Percentiles rank a stretch among this genome's conserved stretches.
Evolutionary conservation across 2,888 invertebrate genomes (phyloP).

Genomic region (Perithous albicinctus): DNA sequence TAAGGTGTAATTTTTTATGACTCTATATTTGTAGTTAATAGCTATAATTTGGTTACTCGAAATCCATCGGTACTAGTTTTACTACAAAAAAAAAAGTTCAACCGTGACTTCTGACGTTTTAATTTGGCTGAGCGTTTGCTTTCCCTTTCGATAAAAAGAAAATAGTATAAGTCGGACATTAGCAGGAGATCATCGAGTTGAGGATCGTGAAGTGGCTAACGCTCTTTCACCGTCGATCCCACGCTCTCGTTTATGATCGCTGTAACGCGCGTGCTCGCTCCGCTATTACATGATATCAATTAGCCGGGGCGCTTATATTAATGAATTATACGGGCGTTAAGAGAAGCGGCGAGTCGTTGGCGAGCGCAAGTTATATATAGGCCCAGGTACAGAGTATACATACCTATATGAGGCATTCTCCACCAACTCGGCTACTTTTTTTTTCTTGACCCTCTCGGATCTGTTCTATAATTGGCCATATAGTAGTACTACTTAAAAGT

Average conservation of each 20-base stretch:
- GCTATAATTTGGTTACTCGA: neutral
- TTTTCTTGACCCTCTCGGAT: too few species aligned
- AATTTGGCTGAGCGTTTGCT: neutral
- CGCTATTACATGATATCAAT: slow-evolving; percentile 74
- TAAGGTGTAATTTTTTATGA: neutral
- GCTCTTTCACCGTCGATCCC: slow-evolving; percentile 67
- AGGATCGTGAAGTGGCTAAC: slow-evolving; percentile 55
- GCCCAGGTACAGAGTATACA: slow-evolving; percentile 4
- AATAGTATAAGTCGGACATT: slow-evolving; percentile 7
- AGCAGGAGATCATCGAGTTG: slow-evolving; percentile 57
- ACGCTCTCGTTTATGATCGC: slow-evolving; percentile 68
- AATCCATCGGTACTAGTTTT: neutral
- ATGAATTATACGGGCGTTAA: slow-evolving; percentile 73
- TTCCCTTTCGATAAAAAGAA: slow-evolving; percentile 11
- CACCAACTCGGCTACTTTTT: too few species aligned
- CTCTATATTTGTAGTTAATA: neutral
- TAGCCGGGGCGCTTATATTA: slow-evolving; percentile 72
- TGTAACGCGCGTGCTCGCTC: slow-evolving; percentile 66
- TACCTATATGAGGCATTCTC: too few species aligned
- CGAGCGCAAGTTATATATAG: slow-evolving; percentile 49
- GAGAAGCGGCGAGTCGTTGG: slow-evolving; percentile 64
- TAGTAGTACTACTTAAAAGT: too few species aligned
- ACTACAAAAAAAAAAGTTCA: neutral
- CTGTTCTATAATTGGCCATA: too few species aligned
- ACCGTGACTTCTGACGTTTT: neutral